A percentile compares a stretch with the other conserved stretches of the same genome.
These are phyloP conservation scores for Petrophora chlorosata DNA, from an alignment of 2,888 invertebrate genomes.

Conservation along the genomic window DNA sequence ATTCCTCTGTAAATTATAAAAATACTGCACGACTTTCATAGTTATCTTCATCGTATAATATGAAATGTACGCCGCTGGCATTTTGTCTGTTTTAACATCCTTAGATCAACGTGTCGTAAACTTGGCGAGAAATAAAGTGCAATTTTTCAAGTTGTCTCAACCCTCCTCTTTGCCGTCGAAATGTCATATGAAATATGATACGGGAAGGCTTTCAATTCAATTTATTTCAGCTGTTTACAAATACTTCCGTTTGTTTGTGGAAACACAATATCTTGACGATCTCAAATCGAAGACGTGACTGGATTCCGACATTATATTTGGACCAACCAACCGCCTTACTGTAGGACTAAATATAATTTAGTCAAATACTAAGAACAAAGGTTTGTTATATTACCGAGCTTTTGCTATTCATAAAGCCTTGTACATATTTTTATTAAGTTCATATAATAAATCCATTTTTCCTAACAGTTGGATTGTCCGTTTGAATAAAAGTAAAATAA, in stretches of 20 bases:
- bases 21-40: no score
- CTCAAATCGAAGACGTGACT: conserved; percentile 35
- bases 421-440: no score
- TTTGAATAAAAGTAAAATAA: no score
- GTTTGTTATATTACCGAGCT: no score
- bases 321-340: no score
- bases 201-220: conserved; percentile 12
- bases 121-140: neutral
- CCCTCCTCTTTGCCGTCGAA: neutral
- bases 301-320: conserved; percentile 6
- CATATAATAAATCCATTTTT: no score
- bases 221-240: conserved; percentile 35
- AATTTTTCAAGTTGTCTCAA: neutral
- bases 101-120: conserved; percentile 2
- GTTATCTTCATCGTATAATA: neutral
- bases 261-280: conserved; percentile 35
- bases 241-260: conserved; percentile 31
- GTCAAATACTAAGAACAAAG: no score
- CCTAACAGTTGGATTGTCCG: no score
- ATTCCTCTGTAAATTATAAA: no score
- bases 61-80: neutral
- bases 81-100: neutral
- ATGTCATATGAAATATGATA: conserved; percentile 4
- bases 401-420: no score
- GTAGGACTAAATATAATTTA: no score